These are phyloP conservation scores for Hydrophis major DNA, from an alignment of 2,797 vertebrate genomes.

Conservation along the genomic window DNA sequence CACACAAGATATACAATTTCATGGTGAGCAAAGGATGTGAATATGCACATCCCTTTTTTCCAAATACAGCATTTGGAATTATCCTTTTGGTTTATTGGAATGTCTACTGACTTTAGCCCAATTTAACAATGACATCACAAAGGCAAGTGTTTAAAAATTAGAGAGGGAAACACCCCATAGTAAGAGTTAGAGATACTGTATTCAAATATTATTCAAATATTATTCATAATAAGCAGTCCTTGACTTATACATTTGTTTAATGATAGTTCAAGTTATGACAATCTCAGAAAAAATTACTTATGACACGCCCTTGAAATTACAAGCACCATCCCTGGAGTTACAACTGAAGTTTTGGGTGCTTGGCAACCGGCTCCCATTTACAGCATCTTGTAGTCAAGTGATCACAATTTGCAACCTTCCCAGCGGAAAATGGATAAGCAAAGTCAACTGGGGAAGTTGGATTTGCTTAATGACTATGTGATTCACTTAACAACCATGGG, in stretches of 20 bases:
- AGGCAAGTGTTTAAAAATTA: neutral
- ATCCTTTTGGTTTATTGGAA: neutral
- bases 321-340: neutral
- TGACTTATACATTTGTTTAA: neutral
- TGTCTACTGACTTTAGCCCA: neutral
- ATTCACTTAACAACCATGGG: neutral
- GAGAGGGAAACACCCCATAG: too few relatives aligned
- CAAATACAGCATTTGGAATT: neutral
- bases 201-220: neutral
- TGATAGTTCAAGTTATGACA: neutral
- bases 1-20: conserved; percentile 19
- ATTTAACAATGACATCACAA: neutral
- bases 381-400: neutral
- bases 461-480: neutral
- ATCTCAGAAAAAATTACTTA: neutral
- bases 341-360: neutral
- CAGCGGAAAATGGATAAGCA: neutral
- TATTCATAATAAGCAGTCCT: neutral
- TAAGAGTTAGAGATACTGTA: neutral
- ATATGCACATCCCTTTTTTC: too few relatives aligned
- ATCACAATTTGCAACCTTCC: neutral
- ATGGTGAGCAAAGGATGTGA: neutral
- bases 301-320: neutral
- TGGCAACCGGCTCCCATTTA: neutral
- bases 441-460: neutral